Conservation (phyloP, 35 echinoderm and acorn worm genomes). For the Strongylocentrotus purpuratus region DNA sequence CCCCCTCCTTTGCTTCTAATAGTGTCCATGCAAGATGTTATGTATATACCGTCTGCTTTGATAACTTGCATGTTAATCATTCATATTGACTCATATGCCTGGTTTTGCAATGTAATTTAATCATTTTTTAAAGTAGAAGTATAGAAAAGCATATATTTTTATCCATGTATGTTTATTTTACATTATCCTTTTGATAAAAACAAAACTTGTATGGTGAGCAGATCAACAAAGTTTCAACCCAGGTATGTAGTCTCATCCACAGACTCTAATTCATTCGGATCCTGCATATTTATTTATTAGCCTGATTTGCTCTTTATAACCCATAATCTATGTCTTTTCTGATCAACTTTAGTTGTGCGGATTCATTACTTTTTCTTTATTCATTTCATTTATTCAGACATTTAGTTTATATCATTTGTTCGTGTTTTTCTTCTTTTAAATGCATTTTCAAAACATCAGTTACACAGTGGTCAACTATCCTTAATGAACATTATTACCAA, state of each 20-base stretch:
- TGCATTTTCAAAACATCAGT: not conserved
- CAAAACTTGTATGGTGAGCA: constrained; percentile 18
- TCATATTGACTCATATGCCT: not conserved
- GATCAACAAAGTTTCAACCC: constrained; percentile 29
- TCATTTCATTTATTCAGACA: too few relatives aligned
- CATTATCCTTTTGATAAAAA: constrained; percentile 21
- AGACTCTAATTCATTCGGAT: not conserved
- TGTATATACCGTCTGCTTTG: not conserved
- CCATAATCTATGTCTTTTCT: not conserved
- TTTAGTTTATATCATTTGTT: not conserved
- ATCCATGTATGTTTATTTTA: not conserved
- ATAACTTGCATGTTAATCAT: not conserved
- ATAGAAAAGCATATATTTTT: not conserved
- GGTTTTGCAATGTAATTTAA: not conserved
- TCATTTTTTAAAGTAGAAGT: not conserved
- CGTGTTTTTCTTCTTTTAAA: not conserved
- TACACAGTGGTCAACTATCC: not conserved
- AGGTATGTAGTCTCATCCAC: constrained; percentile 28
- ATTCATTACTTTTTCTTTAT: too few relatives aligned
- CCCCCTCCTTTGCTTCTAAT: not conserved
- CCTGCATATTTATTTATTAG: not conserved
- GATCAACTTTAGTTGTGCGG: not conserved
- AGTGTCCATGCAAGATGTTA: not conserved
- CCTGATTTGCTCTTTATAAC: not conserved
- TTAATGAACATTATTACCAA: not conserved